A percentile compares a stretch with the other conserved stretches of the same genome.
These are phyloP conservation scores for Nasonia oneida DNA, from an alignment of 2,888 invertebrate species.

Conservation along the genomic window DNA sequence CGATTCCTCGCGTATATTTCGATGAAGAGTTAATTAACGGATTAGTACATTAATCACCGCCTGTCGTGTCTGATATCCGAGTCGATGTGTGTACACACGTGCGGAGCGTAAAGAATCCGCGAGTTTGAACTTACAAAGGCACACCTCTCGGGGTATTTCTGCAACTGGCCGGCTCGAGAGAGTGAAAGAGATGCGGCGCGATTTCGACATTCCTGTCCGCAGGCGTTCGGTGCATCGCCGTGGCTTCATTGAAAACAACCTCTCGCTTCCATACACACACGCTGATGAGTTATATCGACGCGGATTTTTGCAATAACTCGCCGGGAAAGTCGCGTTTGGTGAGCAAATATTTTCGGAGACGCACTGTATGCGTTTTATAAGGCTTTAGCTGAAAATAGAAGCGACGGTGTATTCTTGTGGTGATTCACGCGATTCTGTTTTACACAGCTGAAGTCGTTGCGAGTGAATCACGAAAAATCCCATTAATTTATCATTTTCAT, in stretches of 20 bases:
- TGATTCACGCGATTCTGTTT: too few species aligned
- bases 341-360: not conserved
- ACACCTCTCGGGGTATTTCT: constrained; percentile 25
- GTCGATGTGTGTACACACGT: not conserved
- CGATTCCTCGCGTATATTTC: not conserved
- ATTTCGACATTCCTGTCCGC: constrained; percentile 26
- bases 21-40: too few species aligned
- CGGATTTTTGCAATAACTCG: not conserved
- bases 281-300: not conserved
- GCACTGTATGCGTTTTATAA: not conserved
- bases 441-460: not conserved
- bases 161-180: not conserved
- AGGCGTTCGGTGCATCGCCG: not conserved
- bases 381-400: not conserved
- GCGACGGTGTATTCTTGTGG: not conserved
- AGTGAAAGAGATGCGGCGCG: constrained; percentile 5
- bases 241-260: constrained; percentile 14
- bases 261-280: not conserved
- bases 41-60: not conserved
- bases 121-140: constrained; percentile 37
- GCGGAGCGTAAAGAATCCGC: not conserved
- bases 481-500: not conserved
- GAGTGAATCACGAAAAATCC: not conserved
- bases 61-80: not conserved
- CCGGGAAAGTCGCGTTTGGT: not conserved